Evolutionary conservation across 2,113 vertebrate species (phyloP).

Genomic region (Grammomys surdaster): DNA sequence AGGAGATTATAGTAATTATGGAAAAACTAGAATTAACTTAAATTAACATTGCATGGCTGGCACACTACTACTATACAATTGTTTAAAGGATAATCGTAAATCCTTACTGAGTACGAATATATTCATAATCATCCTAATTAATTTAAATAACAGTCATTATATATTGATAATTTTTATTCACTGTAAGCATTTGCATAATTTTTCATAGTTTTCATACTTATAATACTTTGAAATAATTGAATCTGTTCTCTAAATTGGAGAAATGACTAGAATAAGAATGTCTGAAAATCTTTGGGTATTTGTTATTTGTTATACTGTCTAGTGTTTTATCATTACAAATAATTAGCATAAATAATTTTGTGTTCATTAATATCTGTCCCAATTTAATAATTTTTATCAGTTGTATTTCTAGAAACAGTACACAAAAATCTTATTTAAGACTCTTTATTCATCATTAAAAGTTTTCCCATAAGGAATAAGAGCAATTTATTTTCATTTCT

Average conservation of each 20-base stretch:
- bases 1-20: background rate
- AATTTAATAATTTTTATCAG: background rate
- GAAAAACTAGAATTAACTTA: background rate
- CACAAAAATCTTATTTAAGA: background rate
- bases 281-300: background rate
- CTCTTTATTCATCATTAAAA: background rate
- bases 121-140: background rate
- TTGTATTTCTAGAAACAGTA: background rate
- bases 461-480: background rate
- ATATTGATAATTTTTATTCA: background rate
- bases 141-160: background rate
- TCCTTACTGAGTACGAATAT: background rate
- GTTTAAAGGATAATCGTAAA: background rate
- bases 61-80: background rate
- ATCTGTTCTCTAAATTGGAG: background rate
- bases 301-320: background rate
- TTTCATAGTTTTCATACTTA: background rate
- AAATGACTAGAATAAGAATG: background rate
- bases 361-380: slow-evolving; percentile 4
- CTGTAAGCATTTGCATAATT: background rate
- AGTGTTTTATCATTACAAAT: slow-evolving; percentile 35
- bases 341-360: background rate
- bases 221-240: background rate
- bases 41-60: background rate
- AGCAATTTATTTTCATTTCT: background rate